Evolutionary conservation across 2,888 invertebrate species (phyloP), one percentile per base, ranked within the genome.

Genomic region (Eumerus sabulonum): DNA sequence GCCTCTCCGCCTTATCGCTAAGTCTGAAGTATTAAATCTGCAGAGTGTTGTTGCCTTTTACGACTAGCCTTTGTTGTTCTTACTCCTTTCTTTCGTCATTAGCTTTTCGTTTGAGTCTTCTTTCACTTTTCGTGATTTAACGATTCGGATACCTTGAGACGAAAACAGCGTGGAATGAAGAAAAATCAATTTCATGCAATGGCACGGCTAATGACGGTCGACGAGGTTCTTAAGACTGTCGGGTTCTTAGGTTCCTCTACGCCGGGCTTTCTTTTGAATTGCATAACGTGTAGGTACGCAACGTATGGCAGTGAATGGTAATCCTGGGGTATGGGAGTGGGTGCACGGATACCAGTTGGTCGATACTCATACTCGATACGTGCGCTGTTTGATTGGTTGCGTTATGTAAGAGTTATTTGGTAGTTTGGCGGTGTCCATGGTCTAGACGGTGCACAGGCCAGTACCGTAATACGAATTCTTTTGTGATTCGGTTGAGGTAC

Each of bases 391-490:
- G 38, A 40, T 11, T 40, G 19, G 72, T 44, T 66, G 42, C 16
- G 62, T 77, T 77, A 77, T 77, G 76, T 67, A 77, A 72, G 66
- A 67, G 12, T 13, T 44, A 62, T 68, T 68, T 11, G 40, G 51
- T 50, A 35, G 56, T 71, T 71, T 59, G 38, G 38, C 44, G 35
- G 64, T 66, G 72, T 53, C 76, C 57, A 53, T 72, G 66, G 76
- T 77, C 76, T 77, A 77, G 76, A 77, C 76, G 16, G 9, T 45
- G 44, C 44, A 19, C 14, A 50, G 40, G 44, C 48, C 7, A 7
- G 27, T 27, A 27, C 27, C 27, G 27, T 27, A 27, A 27, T 27
- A 27, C 7, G 7, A 27, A 27, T 27, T 27, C 27, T 27, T 27
- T 27, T 2, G 27, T 27, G 27, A 4, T 27, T 4, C 2, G 27